These are phyloP conservation scores for Brachionus asplanchnoidis DNA, from an alignment of 1,140 invertebrate genomes.

Conservation along the genomic window DNA sequence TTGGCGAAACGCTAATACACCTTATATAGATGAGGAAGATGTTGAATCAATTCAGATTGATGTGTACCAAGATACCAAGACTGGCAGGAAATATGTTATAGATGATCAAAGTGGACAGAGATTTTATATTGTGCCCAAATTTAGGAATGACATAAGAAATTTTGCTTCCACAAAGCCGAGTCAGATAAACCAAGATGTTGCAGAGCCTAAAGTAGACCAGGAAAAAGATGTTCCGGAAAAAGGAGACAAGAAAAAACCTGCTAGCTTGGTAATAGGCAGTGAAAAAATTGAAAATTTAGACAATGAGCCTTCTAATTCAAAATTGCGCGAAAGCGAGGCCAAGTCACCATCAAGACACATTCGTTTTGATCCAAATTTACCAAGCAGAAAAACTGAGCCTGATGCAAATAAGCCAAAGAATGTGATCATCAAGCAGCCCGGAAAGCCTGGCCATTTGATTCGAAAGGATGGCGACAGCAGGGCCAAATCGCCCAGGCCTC, in stretches of 20 bases:
- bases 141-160: constrained; percentile 4
- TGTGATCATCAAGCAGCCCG: constrained; percentile 4
- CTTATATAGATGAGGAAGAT: constrained; percentile 19
- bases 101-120: not conserved
- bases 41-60: not conserved
- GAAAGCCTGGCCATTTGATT: constrained; percentile 15
- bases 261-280: not conserved
- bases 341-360: not conserved
- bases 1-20: constrained; percentile 14
- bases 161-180: not conserved
- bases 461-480: not conserved
- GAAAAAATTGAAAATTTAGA: constrained; percentile 15
- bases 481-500: not conserved
- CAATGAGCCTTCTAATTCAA: constrained; percentile 19
- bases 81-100: constrained; percentile 18
- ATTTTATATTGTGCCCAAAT: constrained; percentile 5
- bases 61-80: not conserved
- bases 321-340: not conserved
- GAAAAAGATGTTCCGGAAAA: not conserved
- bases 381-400: not conserved
- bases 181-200: not conserved
- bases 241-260: not conserved
- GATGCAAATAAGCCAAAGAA: not conserved
- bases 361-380: constrained; percentile 20
- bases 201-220: not conserved